Evolutionary conservation across 2,797 vertebrate genomes (phyloP).

Genomic region (Enteromius radiatus): DNA sequence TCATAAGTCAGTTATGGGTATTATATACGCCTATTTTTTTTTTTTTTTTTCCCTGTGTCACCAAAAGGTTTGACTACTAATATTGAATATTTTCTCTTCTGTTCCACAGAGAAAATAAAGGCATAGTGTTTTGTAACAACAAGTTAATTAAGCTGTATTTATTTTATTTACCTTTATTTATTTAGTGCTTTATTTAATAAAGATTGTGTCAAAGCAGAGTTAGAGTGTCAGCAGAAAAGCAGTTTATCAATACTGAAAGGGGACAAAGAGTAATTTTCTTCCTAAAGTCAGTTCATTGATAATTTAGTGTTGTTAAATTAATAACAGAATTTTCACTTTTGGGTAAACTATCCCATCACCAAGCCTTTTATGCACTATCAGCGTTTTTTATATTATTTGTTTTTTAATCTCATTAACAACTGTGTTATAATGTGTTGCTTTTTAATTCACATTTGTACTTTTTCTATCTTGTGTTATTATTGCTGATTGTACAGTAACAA

Average conservation of each 20-base stretch:
- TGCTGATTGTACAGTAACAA: not conserved
- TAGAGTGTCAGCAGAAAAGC: not conserved
- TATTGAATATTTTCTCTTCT: not conserved
- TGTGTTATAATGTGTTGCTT: not conserved
- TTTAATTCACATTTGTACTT: not conserved
- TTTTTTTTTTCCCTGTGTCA: not conserved
- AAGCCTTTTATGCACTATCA: not conserved
- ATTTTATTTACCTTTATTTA: not conserved
- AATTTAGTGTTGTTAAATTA: not conserved
- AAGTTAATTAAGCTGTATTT: not conserved
- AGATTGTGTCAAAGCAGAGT: not conserved
- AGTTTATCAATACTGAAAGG: not conserved
- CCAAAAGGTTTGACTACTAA: not conserved
- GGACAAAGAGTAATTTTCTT: not conserved
- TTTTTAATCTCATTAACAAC: not conserved
- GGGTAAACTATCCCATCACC: not conserved
- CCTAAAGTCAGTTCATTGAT: not conserved
- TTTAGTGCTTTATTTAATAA: not conserved
- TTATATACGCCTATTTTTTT: too few species aligned
- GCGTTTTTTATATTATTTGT: not conserved
- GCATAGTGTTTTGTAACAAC: not conserved
- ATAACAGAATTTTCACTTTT: not conserved
- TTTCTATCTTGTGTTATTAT: too few species aligned
- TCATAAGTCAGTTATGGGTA: not conserved
- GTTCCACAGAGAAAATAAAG: not conserved